Conservation (phyloP, 2,797 vertebrate species). For the Carcharodon carcharias region DNA sequence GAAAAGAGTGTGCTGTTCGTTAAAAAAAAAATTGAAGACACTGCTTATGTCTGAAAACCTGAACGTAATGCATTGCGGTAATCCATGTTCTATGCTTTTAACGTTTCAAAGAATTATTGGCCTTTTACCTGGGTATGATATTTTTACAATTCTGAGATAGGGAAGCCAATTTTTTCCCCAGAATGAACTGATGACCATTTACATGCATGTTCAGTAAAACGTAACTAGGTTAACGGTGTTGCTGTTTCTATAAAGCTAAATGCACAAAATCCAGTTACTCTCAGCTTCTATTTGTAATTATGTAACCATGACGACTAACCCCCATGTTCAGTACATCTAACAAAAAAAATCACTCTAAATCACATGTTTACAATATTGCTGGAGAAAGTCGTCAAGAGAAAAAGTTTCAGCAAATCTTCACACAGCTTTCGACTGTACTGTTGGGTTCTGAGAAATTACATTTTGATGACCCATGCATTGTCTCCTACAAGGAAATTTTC, state of each 20-base stretch:
- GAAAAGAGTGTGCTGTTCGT: not conserved
- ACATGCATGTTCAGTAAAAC: not conserved
- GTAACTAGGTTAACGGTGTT: not conserved
- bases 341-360: not conserved
- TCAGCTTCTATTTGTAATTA: not conserved
- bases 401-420: not conserved
- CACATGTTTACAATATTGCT: not conserved
- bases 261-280: not conserved
- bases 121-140: not conserved
- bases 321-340: not conserved
- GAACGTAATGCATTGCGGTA: not conserved
- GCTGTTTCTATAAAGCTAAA: not conserved
- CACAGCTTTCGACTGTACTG: not conserved
- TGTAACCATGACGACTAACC: not conserved
- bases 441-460: not conserved
- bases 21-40: not conserved
- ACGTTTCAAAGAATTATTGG: not conserved
- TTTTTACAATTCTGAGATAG: not conserved
- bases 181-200: not conserved
- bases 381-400: not conserved
- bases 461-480: not conserved
- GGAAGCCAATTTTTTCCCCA: not conserved
- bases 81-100: not conserved
- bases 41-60: not conserved
- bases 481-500: not conserved